A percentile compares a stretch with the other conserved stretches of the same genome.
Evolutionary conservation across 2,888 invertebrate genomes (phyloP).

Genomic region (Lasioglossum lativentre): DNA sequence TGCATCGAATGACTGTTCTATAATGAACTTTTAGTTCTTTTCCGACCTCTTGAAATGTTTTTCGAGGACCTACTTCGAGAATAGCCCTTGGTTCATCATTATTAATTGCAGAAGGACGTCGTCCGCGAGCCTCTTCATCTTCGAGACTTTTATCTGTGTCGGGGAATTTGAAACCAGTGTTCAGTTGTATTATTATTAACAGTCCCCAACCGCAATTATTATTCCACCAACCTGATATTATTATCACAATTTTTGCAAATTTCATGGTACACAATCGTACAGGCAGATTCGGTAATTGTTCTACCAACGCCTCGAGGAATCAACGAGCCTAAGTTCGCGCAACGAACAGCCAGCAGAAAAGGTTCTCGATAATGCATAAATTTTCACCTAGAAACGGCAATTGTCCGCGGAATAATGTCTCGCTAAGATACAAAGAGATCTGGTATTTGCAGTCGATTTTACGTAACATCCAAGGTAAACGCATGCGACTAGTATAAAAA

Average conservation of each 20-base stretch:
- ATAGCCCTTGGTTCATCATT: too few relatives aligned
- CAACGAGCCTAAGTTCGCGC: conserved; percentile 26
- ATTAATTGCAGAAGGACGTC: too few relatives aligned
- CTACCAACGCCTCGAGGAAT: conserved; percentile 25
- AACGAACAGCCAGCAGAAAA: neutral
- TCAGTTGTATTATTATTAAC: neutral
- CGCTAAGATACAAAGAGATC: conserved; percentile 60
- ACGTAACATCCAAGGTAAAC: conserved; percentile 57
- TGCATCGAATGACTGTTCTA: too few relatives aligned
- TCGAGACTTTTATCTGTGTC: neutral
- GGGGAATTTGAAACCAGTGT: neutral
- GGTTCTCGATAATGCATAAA: conserved; percentile 45
- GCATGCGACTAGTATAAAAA: conserved; percentile 39
- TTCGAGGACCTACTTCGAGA: too few relatives aligned
- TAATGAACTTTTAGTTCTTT: too few relatives aligned
- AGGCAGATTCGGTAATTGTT: neutral
- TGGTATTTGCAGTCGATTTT: conserved; percentile 51
- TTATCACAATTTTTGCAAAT: neutral
- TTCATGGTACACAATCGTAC: neutral
- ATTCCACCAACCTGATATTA: neutral
- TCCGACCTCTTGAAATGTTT: too few relatives aligned
- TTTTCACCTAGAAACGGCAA: conserved; percentile 50
- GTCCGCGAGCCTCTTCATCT: too few relatives aligned
- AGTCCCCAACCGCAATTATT: neutral
- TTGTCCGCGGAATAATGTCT: conserved; percentile 65